phyloP scores from a whole-genome alignment of 2,797 vertebrate species.

The Leucoraja ocellata region DNA sequence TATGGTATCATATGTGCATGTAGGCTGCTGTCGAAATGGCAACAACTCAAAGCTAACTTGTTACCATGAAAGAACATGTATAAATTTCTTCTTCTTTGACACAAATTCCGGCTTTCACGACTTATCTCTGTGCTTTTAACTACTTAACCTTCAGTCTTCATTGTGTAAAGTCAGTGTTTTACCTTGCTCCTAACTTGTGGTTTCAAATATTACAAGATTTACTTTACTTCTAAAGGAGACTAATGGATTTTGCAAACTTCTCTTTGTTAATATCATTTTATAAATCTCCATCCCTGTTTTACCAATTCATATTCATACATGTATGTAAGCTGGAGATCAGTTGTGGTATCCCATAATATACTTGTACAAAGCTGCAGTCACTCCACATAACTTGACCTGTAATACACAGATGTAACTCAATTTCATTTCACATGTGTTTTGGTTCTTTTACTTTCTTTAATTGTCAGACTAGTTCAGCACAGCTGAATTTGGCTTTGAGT shows the following conservation, averaged over 20 bases:
- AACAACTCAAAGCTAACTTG: background rate
- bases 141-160: background rate
- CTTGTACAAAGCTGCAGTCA: background rate
- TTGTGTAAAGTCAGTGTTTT: background rate
- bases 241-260: background rate
- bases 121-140: background rate
- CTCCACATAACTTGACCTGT: background rate
- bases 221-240: background rate
- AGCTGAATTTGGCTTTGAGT: background rate
- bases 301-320: background rate
- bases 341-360: background rate
- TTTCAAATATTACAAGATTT: background rate
- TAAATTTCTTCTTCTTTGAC: background rate
- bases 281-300: constrained; percentile 8
- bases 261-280: background rate
- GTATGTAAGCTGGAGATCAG: background rate
- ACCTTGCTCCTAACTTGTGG: background rate
- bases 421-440: background rate
- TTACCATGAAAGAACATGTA: background rate
- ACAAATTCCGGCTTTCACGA: background rate
- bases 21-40: background rate
- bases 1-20: background rate
- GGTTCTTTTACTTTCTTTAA: background rate
- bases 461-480: background rate
- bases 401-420: background rate